Evolutionary conservation across 2,113 vertebrate species (phyloP), one percentile per base, ranked within the genome.

Genomic region (Baryphthengus martii): DNA sequence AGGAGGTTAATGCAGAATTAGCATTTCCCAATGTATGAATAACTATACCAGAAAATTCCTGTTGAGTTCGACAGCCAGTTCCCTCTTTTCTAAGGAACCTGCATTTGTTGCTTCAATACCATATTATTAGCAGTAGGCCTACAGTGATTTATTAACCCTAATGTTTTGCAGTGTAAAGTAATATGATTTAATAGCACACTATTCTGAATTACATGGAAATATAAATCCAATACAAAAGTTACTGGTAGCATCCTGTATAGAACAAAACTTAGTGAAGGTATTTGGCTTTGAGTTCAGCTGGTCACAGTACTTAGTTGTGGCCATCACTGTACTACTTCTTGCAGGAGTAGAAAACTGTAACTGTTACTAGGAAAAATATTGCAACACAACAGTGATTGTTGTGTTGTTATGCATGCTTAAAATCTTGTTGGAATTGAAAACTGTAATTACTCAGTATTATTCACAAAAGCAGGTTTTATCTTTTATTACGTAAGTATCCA

Each of bases 401-500:
- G 20, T 73, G 16, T 14, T 86, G 37, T 80, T 82, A 40, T 12
- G 59, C 5, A 17, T 20, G 11, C 71, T 87, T 85, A 68, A 78
- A 87, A 73, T 52, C 4, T 4, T 65, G 47, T 74, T 96, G 82
- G 86, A 95, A 88, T 49, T 35, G 47, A 85, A 94, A 39, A 26
- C 44, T 83, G 3, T 35, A 76, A 62, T 71, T 82, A 71, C 44
- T 79, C 55, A 37, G 24, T 88, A 95, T 89, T 87, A 90, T 72
- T 82, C 86, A 89, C 56, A 90, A 73, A 85, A 88, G 23, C 47
- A 81, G 37, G 50, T 89, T 95, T 53, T 84, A 80, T 90, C 71
- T 75, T 84, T 77, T 85, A 75, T 95, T 96, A 82, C 31, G 3
- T 85, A 95, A 93, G 61, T 55, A 78, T 92, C 78, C 95, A 62